A percentile compares a stretch with the other conserved stretches of the same genome.
Evolutionary conservation across 2,113 vertebrate genomes (phyloP).

Genomic region (Craseonycteris thonglongyai): DNA sequence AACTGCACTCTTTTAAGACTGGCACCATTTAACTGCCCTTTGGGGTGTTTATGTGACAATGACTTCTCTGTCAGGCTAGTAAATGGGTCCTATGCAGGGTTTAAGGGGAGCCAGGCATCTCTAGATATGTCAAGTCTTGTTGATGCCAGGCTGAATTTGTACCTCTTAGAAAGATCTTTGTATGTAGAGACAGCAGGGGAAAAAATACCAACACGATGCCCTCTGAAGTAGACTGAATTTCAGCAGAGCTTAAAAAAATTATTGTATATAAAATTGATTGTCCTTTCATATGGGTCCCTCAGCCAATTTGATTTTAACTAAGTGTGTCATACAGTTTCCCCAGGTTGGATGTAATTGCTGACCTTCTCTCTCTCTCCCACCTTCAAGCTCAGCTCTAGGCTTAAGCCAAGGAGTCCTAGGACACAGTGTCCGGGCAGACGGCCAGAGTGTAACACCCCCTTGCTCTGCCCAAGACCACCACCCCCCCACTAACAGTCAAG

Average conservation of each 20-base stretch:
- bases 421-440: accelerated
- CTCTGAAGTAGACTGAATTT: conserved; percentile 23
- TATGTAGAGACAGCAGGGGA: background rate
- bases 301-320: background rate
- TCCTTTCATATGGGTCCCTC: background rate
- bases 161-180: background rate
- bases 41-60: background rate
- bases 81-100: background rate
- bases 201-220: background rate
- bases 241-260: background rate
- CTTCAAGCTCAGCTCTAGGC: background rate
- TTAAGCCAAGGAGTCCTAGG: background rate
- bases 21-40: background rate
- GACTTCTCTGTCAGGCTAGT: background rate
- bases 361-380: background rate
- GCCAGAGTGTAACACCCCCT: background rate
- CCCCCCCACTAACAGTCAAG: conserved; percentile 28
- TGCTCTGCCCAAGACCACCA: background rate
- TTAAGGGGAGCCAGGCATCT: background rate
- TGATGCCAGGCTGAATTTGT: background rate
- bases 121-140: background rate
- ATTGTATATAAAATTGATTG: background rate
- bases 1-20: background rate
- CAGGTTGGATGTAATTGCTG: background rate
- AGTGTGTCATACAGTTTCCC: background rate